Evolutionary conservation across 2,113 vertebrate species (phyloP).

Genomic region (Notechis scutatus): DNA sequence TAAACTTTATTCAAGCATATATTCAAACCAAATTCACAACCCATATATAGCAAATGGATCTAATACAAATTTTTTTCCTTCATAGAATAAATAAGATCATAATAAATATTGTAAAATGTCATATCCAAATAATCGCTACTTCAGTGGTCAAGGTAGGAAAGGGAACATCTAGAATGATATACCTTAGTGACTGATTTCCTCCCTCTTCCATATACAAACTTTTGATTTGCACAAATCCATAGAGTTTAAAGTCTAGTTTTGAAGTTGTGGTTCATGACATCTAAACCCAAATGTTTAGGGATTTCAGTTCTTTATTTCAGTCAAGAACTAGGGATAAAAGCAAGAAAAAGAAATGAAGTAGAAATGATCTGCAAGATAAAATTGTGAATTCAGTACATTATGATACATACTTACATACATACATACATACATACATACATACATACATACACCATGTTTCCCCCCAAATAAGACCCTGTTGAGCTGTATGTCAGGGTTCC

Average conservation of each 20-base stretch:
- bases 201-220: background rate
- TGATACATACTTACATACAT: too few species aligned
- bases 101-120: background rate
- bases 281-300: background rate
- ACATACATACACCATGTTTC: too few species aligned
- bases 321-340: background rate
- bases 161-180: background rate
- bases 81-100: background rate
- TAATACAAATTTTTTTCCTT: background rate
- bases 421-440: too few species aligned
- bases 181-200: background rate
- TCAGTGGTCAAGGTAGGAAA: background rate
- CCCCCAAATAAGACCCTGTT: too few species aligned
- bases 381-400: too few species aligned
- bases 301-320: background rate
- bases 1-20: background rate
- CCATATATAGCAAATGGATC: background rate
- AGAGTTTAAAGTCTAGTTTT: background rate
- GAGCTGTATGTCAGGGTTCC: too few species aligned
- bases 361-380: too few species aligned
- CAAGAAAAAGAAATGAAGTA: background rate
- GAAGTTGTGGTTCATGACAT: background rate
- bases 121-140: background rate
- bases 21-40: background rate
- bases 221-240: background rate